Conservation (phyloP, 2,888 invertebrate genomes). For the Bombyx huttoni region DNA sequence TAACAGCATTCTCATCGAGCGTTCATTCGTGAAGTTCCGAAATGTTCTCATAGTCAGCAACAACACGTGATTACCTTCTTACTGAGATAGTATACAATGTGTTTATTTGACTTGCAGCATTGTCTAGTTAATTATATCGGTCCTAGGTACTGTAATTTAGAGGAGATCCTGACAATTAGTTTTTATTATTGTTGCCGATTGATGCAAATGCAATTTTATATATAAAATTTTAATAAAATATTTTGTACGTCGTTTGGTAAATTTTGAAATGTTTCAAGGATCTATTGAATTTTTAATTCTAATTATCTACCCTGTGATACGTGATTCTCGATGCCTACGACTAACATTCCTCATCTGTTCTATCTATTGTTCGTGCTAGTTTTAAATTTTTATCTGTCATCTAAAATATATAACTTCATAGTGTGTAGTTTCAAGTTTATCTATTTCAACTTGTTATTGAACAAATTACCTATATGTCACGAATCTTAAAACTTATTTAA, state of each 20-base stretch:
- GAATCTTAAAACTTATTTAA: slow-evolving; percentile 21
- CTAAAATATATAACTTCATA: slow-evolving; percentile 11
- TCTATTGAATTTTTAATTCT: slow-evolving; percentile 1
- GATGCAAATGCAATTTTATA: neutral
- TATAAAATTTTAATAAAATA: neutral
- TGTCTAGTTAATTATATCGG: neutral
- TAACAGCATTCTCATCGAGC: neutral
- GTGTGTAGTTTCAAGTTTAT: slow-evolving; percentile 12
- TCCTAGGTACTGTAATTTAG: neutral
- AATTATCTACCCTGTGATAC: slow-evolving; percentile 16
- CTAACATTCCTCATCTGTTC: neutral
- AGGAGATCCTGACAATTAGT: neutral
- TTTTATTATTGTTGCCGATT: neutral
- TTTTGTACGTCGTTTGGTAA: neutral
- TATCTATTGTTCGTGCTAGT: slow-evolving; percentile 2
- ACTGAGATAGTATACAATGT: neutral
- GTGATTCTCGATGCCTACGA: slow-evolving; percentile 5
- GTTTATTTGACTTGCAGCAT: neutral
- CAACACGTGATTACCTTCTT: too few relatives aligned
- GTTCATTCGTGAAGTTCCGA: neutral
- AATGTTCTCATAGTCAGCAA: too few relatives aligned
- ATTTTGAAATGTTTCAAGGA: neutral
- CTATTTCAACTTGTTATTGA: slow-evolving; percentile 13
- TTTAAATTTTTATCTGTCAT: slow-evolving; percentile 4
- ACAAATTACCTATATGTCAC: slow-evolving; percentile 19